A percentile compares a stretch with the other conserved stretches of the same genome.
Evolutionary conservation across 1,140 invertebrate species (phyloP).

Genomic region (Conus ventricosus): DNA sequence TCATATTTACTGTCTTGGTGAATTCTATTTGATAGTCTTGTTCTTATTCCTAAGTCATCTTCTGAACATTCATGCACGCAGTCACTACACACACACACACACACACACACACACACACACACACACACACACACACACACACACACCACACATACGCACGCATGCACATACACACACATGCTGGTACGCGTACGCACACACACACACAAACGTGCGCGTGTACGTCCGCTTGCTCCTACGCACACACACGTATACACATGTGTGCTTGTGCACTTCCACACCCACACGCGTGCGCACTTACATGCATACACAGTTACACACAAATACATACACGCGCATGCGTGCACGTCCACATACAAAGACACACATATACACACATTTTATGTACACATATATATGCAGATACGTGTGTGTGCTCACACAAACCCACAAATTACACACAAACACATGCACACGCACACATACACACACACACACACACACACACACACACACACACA

Average conservation of each 20-base stretch:
- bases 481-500: neutral
- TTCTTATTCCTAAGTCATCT: too few relatives aligned
- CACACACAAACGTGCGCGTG: too few relatives aligned
- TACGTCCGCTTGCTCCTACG: too few relatives aligned
- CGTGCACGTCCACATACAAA: neutral
- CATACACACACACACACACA: conserved; percentile 7
- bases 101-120: neutral
- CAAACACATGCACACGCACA: neutral
- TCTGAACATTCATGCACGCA: too few relatives aligned
- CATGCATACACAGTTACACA: neutral
- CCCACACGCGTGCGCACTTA: neutral
- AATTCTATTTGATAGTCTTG: too few relatives aligned
- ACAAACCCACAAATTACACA: neutral
- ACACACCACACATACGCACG: neutral
- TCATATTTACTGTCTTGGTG: too few relatives aligned
- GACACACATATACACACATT: neutral
- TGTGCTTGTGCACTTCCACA: too few relatives aligned
- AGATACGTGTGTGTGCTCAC: too few relatives aligned
- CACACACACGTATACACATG: too few relatives aligned
- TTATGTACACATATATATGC: neutral
- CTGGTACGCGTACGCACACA: too few relatives aligned
- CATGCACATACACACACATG: neutral
- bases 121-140: neutral
- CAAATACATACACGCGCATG: neutral
- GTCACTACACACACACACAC: neutral